phyloP scores from a whole-genome alignment of 2,113 vertebrate genomes.

The Centrocercus urophasianus region DNA sequence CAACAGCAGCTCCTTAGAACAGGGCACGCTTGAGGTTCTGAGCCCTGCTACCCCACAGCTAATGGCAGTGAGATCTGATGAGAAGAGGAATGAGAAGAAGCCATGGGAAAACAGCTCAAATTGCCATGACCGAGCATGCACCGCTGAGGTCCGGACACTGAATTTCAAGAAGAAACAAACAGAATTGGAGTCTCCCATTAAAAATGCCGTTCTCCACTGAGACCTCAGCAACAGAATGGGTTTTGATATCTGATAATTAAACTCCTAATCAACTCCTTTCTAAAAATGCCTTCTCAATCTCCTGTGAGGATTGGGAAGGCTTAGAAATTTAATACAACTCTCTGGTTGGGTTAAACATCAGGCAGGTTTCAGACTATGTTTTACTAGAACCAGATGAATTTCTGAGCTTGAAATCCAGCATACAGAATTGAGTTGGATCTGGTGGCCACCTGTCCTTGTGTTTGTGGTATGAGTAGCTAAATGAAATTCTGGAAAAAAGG shows the following conservation, averaged over 20 bases:
- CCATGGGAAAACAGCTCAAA: slow-evolving; percentile 36
- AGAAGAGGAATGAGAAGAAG: slow-evolving; percentile 30
- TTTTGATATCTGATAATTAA: slow-evolving; percentile 52
- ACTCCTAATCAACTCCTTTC: slow-evolving; percentile 43
- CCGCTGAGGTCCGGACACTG: slow-evolving; percentile 1
- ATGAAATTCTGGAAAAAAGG: slow-evolving; percentile 60
- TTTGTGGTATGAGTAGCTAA: slow-evolving; percentile 69
- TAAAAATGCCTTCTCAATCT: slow-evolving; percentile 40
- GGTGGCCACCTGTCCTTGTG: slow-evolving; percentile 72
- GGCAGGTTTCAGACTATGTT: slow-evolving; percentile 65
- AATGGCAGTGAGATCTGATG: not conserved
- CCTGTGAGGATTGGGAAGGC: slow-evolving; percentile 39
- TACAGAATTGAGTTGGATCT: slow-evolving; percentile 71
- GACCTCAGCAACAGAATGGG: slow-evolving; percentile 9
- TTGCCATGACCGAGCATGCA: not conserved
- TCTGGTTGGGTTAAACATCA: slow-evolving; percentile 58
- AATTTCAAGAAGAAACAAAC: slow-evolving; percentile 13
- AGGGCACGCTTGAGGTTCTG: accelerated
- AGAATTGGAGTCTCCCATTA: not conserved
- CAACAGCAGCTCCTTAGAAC: not conserved
- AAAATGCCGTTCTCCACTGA: slow-evolving; percentile 18
- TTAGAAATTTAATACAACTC: slow-evolving; percentile 67
- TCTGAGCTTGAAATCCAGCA: slow-evolving; percentile 66
- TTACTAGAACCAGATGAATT: slow-evolving; percentile 75
- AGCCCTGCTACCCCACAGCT: not conserved